phyloP scores from a whole-genome alignment of 2,113 vertebrate genomes.

The Saccopteryx bilineata region DNA sequence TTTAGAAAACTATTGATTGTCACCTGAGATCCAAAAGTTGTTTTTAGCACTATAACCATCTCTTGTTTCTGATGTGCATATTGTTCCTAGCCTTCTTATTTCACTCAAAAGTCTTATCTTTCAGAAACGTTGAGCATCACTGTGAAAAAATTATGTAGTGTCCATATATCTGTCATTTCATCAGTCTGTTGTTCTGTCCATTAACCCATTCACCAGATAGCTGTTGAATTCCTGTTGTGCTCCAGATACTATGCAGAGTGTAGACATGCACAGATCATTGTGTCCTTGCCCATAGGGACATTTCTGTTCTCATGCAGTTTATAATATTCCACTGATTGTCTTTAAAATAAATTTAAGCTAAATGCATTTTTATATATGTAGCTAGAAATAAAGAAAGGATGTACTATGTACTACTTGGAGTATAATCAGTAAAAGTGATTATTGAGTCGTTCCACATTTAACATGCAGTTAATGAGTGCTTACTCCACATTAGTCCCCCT shows the following conservation, averaged over 20 bases:
- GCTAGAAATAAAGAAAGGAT: neutral
- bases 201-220: too few relatives aligned
- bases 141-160: neutral
- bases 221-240: neutral
- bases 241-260: neutral
- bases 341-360: neutral
- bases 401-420: neutral
- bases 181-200: neutral
- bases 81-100: neutral
- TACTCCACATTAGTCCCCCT: neutral
- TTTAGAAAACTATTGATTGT: neutral
- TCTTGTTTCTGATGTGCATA: neutral
- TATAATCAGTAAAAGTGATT: neutral
- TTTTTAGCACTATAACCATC: neutral
- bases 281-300: neutral
- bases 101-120: neutral
- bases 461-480: neutral
- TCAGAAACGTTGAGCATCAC: neutral
- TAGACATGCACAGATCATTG: neutral
- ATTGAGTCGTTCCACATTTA: neutral
- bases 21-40: neutral
- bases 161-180: rapidly evolving
- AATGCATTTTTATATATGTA: neutral
- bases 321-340: neutral
- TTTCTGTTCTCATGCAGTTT: neutral